A percentile compares a stretch with the other conserved stretches of the same genome.
These are phyloP conservation scores for Encarsia formosa DNA, from an alignment of 2,888 invertebrate genomes.

Conservation along the genomic window DNA sequence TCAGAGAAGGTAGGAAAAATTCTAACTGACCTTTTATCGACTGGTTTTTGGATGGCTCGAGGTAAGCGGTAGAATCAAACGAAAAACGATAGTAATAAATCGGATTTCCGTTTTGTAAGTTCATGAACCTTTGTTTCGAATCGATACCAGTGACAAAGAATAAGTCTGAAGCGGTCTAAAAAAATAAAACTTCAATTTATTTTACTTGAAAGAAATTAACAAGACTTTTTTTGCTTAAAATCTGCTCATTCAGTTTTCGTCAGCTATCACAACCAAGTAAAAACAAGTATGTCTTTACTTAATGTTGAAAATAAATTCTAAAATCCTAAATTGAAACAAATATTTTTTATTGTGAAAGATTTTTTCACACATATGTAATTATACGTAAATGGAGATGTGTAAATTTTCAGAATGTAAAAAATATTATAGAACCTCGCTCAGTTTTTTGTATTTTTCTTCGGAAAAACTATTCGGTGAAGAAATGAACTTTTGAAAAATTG, in stretches of 20 bases:
- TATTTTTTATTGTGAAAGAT: too few relatives aligned
- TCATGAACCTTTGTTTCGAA: constrained; percentile 7
- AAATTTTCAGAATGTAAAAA: too few relatives aligned
- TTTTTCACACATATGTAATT: too few relatives aligned
- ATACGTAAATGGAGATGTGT: too few relatives aligned
- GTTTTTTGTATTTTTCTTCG: neutral
- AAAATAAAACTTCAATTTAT: neutral
- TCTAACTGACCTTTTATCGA: too few relatives aligned
- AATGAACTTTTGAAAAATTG: neutral
- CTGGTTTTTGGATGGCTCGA: neutral
- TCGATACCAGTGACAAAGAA: constrained; percentile 12
- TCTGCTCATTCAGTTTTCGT: too few relatives aligned
- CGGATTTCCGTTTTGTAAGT: neutral
- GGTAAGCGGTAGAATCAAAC: neutral
- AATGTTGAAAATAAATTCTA: too few relatives aligned
- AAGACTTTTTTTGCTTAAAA: neutral
- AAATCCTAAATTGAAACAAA: too few relatives aligned
- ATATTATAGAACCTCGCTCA: neutral
- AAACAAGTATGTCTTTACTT: too few relatives aligned
- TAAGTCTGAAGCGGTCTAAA: neutral
- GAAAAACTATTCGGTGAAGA: neutral
- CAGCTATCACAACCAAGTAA: too few relatives aligned
- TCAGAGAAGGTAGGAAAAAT: neutral
- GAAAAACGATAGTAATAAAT: constrained; percentile 16
- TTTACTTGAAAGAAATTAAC: neutral